These are phyloP conservation scores for Brienomyrus longianalis DNA, from an alignment of 2,113 vertebrate species.

Conservation along the genomic window DNA sequence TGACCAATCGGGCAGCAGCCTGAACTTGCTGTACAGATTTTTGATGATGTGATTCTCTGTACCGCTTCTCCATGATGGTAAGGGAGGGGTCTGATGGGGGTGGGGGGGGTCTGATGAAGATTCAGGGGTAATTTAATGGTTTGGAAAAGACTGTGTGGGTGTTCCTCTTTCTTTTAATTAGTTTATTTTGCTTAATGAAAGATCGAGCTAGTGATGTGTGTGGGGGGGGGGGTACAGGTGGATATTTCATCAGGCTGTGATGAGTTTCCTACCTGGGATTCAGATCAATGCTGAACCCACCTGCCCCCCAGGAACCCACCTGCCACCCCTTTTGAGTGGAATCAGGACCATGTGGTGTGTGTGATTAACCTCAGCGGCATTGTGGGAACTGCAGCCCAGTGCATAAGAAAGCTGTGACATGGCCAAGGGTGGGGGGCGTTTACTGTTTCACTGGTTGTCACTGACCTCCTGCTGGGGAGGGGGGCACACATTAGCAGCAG, in stretches of 20 bases:
- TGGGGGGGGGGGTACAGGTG: not conserved
- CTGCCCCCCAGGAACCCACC: not conserved
- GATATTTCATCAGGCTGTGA: not conserved
- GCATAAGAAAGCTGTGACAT: not conserved
- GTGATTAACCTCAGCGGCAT: not conserved
- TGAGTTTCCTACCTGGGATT: not conserved
- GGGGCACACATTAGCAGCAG: no score
- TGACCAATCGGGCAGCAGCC: not conserved
- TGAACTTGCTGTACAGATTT: not conserved
- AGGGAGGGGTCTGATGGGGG: not conserved
- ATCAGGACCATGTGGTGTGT: not conserved
- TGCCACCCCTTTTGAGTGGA: not conserved
- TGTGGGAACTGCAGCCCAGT: not conserved
- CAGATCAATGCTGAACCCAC: not conserved
- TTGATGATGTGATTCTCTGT: not conserved
- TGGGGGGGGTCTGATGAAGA: not conserved
- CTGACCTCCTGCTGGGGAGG: no score
- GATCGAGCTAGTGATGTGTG: not conserved
- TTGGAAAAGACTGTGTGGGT: not conserved
- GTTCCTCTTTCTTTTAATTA: not conserved
- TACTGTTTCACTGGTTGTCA: no score
- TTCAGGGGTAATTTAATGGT: not conserved
- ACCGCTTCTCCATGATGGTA: not conserved
- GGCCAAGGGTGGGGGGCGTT: no score
- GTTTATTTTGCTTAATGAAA: not conserved